Evolutionary conservation across 2,888 invertebrate species (phyloP).

Genomic region (Noctua comes): DNA sequence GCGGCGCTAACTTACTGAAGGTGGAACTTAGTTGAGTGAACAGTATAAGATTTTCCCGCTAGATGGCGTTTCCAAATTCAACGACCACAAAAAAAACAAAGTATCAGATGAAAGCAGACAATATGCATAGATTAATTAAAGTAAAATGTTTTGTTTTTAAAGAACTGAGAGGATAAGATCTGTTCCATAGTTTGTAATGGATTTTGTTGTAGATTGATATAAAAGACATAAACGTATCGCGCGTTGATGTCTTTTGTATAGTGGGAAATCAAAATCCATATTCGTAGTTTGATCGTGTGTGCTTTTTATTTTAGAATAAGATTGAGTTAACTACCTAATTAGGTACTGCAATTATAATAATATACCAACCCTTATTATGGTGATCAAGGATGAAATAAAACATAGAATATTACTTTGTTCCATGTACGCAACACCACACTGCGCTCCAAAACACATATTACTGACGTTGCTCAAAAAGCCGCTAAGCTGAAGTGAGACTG

Average conservation of each 20-base stretch:
- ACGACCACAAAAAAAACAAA: not conserved
- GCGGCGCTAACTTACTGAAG: slow-evolving; percentile 3
- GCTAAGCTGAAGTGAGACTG: too few relatives aligned
- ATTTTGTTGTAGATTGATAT: not conserved
- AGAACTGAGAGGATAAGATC: not conserved
- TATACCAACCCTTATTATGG: too few relatives aligned
- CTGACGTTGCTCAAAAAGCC: too few relatives aligned
- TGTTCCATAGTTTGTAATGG: not conserved
- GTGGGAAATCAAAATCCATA: not conserved
- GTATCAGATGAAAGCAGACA: too few relatives aligned
- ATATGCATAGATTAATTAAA: not conserved
- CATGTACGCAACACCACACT: too few relatives aligned
- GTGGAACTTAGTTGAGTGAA: not conserved
- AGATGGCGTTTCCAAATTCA: slow-evolving; percentile 39
- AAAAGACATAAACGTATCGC: slow-evolving; percentile 53
- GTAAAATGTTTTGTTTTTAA: not conserved
- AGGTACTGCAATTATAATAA: not conserved
- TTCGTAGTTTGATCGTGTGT: not conserved
- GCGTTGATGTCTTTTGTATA: slow-evolving; percentile 75
- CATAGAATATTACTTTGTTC: not conserved
- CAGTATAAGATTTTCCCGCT: not conserved
- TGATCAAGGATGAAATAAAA: not conserved
- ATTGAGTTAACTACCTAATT: not conserved
- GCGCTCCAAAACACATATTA: too few relatives aligned
- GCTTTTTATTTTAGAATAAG: not conserved